A percentile compares a stretch with the other conserved stretches of the same genome.
These are phyloP conservation scores for Lepeophtheirus nordmannii DNA, from an alignment of 2,888 invertebrate species.

Conservation along the genomic window DNA sequence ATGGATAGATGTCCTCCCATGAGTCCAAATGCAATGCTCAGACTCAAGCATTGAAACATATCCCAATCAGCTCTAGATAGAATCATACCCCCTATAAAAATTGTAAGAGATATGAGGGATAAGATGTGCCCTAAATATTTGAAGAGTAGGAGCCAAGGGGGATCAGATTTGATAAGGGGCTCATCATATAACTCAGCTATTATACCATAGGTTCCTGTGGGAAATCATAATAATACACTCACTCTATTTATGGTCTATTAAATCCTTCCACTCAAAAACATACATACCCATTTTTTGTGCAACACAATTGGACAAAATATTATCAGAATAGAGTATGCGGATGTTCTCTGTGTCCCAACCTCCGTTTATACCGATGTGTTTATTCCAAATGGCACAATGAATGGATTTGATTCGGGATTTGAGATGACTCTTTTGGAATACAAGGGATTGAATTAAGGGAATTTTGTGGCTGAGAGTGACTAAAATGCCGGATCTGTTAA, in stretches of 20 bases:
- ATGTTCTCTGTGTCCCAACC: conserved; percentile 27
- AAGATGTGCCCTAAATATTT: conserved; percentile 29
- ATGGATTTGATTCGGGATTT: neutral
- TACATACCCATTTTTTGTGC: neutral
- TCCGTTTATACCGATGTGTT: conserved; percentile 25
- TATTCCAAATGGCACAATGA: conserved; percentile 28
- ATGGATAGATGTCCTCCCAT: neutral
- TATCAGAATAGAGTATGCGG: conserved; percentile 17
- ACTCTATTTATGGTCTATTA: too few relatives aligned
- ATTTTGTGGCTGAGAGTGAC: neutral
- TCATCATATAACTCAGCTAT: conserved; percentile 24
- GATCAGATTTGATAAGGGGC: conserved; percentile 4
- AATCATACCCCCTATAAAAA: conserved; percentile 28
- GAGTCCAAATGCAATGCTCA: neutral
- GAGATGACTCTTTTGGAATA: neutral
- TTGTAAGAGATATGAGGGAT: conserved; percentile 28
- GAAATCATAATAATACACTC: neutral
- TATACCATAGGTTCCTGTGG: conserved; percentile 26
- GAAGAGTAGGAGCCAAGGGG: conserved; percentile 29
- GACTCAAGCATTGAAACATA: neutral
- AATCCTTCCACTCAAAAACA: too few relatives aligned
- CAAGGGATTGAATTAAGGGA: neutral
- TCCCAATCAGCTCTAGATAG: neutral
- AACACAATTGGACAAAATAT: conserved; percentile 24
- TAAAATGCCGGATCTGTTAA: neutral